Conservation (phyloP, 2,797 vertebrate species). For the Xiphorhynchus erythropygius region DNA sequence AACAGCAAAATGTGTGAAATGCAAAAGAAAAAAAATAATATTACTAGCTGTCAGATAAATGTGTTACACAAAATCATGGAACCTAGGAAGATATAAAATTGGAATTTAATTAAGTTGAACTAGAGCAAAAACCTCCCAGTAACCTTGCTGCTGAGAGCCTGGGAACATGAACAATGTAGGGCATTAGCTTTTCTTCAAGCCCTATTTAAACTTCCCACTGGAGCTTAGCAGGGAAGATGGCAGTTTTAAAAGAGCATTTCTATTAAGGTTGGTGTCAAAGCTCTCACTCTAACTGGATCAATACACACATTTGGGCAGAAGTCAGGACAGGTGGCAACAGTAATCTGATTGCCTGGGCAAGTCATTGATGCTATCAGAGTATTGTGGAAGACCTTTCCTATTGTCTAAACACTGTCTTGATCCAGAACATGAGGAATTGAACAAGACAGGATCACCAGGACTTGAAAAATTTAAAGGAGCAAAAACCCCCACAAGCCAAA, state of each 20-base stretch:
- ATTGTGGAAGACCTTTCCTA: neutral
- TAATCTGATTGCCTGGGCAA: neutral
- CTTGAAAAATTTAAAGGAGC: neutral
- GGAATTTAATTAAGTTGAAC: conserved; percentile 46
- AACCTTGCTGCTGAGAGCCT: neutral
- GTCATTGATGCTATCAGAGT: neutral
- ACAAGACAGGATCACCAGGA: neutral
- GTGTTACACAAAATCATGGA: neutral
- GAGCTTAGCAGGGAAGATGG: neutral
- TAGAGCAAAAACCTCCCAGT: conserved; percentile 29
- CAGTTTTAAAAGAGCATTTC: neutral
- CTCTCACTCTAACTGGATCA: neutral
- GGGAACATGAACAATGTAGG: neutral
- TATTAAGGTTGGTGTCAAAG: neutral
- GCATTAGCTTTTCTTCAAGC: neutral
- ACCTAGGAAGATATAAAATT: neutral
- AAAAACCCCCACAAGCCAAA: neutral
- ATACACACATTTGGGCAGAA: neutral
- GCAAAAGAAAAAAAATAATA: neutral
- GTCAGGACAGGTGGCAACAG: neutral
- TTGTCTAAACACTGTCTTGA: neutral
- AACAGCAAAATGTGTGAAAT: neutral
- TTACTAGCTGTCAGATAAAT: neutral
- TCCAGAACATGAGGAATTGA: neutral
- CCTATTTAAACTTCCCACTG: neutral